Percentiles rank a stretch among this genome's conserved stretches.
phyloP scores from a whole-genome alignment of 2,113 vertebrate species.

The Rattus rattus region DNA sequence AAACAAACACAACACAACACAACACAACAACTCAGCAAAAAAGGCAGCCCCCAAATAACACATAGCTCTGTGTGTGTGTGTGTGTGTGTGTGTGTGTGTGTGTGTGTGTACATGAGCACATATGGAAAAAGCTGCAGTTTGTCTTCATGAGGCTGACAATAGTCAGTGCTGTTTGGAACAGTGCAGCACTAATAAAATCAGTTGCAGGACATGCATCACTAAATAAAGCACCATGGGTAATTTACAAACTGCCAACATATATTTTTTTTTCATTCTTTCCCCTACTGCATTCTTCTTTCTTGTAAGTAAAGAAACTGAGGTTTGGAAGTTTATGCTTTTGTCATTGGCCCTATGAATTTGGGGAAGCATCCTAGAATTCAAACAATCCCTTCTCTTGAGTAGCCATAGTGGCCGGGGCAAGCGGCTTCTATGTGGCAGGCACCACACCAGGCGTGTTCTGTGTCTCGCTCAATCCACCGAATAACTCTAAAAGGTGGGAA shows the following conservation, averaged over 20 bases:
- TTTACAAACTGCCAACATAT: background rate
- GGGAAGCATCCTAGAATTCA: background rate
- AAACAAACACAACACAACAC: background rate
- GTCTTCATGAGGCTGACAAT: background rate
- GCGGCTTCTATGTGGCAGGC: background rate
- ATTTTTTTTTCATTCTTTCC: conserved; percentile 15
- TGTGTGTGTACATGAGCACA: background rate
- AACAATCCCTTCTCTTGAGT: background rate
- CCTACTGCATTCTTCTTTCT: background rate
- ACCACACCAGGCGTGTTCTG: background rate
- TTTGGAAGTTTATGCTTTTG: background rate
- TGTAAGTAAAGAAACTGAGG: background rate
- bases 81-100: background rate
- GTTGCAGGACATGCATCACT: background rate
- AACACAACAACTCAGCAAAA: background rate
- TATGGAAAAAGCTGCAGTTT: background rate
- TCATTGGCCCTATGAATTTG: background rate
- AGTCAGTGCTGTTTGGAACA: background rate
- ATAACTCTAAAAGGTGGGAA: background rate
- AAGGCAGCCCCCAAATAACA: background rate
- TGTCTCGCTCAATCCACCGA: background rate
- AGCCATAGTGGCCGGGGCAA: background rate
- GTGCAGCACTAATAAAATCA: background rate
- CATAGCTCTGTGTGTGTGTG: background rate
- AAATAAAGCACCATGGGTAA: background rate